These are phyloP conservation scores for Pyrrhosoma nymphula DNA, from an alignment of 2,888 invertebrate genomes.

Conservation along the genomic window DNA sequence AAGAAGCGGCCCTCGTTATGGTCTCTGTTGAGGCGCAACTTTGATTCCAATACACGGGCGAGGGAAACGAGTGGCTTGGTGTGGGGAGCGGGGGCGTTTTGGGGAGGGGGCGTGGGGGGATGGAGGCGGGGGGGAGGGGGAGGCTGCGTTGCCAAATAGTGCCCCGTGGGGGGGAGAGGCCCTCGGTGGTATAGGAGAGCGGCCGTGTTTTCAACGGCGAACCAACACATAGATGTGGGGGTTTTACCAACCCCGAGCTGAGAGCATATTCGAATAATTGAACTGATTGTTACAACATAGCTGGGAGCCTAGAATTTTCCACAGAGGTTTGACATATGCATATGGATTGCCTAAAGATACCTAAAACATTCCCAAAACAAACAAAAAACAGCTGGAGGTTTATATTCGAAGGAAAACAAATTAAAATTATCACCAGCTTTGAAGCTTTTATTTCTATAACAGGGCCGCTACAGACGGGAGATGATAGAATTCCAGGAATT, in stretches of 20 bases:
- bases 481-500: too few relatives aligned
- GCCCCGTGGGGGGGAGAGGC: not conserved
- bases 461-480: too few relatives aligned
- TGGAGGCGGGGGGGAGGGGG: not conserved
- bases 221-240: not conserved
- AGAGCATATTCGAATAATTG: not conserved
- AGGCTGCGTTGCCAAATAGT: slow-evolving; percentile 32
- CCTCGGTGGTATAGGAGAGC: not conserved
- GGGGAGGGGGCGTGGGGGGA: not conserved
- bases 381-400: too few relatives aligned
- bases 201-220: not conserved
- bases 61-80: not conserved
- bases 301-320: too few relatives aligned
- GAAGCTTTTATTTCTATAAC: too few relatives aligned
- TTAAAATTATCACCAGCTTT: too few relatives aligned
- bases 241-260: not conserved
- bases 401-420: too few relatives aligned
- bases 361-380: too few relatives aligned
- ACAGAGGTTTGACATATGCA: too few relatives aligned
- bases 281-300: not conserved
- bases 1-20: not conserved
- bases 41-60: slow-evolving; percentile 15
- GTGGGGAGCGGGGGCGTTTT: not conserved
- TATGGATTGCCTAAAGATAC: too few relatives aligned
- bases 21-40: slow-evolving; percentile 15